Evolutionary conservation across 2,113 vertebrate genomes (phyloP).

Genomic region (Mionectes macconnelli): DNA sequence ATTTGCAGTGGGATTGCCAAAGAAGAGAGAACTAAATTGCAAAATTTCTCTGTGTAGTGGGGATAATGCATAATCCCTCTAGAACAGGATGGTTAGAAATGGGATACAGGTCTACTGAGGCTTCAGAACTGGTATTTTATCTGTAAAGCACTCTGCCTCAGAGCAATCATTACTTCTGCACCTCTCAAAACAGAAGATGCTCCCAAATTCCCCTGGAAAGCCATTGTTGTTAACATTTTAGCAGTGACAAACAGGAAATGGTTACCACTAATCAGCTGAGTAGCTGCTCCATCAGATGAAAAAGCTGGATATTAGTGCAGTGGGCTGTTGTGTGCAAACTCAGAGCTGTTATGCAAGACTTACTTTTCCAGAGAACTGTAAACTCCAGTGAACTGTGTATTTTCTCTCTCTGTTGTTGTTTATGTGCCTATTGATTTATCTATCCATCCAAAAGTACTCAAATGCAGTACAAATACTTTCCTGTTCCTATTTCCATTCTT

Average conservation of each 20-base stretch:
- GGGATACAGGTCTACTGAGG: neutral
- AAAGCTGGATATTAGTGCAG: neutral
- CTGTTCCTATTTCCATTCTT: neutral
- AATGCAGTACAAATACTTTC: neutral
- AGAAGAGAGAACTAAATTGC: neutral
- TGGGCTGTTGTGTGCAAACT: neutral
- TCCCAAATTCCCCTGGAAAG: neutral
- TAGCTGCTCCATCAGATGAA: neutral
- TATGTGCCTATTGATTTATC: conserved; percentile 16
- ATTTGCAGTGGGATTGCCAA: neutral
- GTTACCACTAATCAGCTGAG: neutral
- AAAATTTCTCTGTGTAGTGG: neutral
- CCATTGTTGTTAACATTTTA: neutral
- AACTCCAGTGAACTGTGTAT: conserved; percentile 30
- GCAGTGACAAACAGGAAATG: neutral
- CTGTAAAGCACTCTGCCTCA: neutral
- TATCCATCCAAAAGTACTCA: neutral
- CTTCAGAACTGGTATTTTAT: neutral
- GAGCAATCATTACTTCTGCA: neutral
- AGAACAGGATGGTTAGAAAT: neutral
- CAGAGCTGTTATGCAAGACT: neutral
- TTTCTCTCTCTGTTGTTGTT: conserved; percentile 24
- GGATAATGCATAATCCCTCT: neutral
- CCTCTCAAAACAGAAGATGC: neutral
- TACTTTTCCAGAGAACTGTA: conserved; percentile 9